These are phyloP conservation scores for Heliconius erato DNA, from an alignment of 2,888 invertebrate species.

Conservation along the genomic window DNA sequence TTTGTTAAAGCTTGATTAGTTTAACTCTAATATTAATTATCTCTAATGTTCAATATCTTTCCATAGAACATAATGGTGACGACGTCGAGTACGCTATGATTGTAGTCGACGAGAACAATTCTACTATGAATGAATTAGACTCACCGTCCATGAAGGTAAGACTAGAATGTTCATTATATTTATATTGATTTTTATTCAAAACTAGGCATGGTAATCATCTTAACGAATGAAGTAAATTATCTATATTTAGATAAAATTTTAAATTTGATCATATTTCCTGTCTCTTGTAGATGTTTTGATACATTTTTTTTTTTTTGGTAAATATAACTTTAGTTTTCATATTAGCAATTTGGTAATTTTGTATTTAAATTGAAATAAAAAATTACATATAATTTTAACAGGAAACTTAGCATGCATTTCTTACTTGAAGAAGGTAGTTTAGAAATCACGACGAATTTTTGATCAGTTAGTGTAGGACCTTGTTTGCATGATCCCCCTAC, in stretches of 20 bases:
- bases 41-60: conserved; percentile 40
- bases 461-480: conserved; percentile 35
- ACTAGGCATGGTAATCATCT: conserved; percentile 41
- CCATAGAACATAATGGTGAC: conserved; percentile 87
- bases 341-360: conserved; percentile 22
- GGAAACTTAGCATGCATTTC: conserved; percentile 42
- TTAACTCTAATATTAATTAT: neutral
- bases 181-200: conserved; percentile 31
- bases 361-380: conserved; percentile 22
- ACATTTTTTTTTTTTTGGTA: conserved; percentile 24
- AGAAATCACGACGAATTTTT: conserved; percentile 30
- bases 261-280: conserved; percentile 18
- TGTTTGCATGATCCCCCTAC: conserved; percentile 42
- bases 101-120: conserved; percentile 95
- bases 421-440: conserved; percentile 36
- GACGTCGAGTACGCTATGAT: conserved; percentile 96
- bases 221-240: conserved; percentile 21
- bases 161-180: neutral
- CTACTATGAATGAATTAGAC: conserved; percentile 92
- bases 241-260: neutral
- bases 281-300: conserved; percentile 30
- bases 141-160: conserved; percentile 94
- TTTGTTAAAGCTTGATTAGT: conserved; percentile 71
- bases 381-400: conserved; percentile 22
- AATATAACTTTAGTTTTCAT: conserved; percentile 31